Evolutionary conservation across 30 jellyfish, hydroid and myxozoan genomes (phyloP).

Genomic region (Hydractinia symbiolongicarpus): DNA sequence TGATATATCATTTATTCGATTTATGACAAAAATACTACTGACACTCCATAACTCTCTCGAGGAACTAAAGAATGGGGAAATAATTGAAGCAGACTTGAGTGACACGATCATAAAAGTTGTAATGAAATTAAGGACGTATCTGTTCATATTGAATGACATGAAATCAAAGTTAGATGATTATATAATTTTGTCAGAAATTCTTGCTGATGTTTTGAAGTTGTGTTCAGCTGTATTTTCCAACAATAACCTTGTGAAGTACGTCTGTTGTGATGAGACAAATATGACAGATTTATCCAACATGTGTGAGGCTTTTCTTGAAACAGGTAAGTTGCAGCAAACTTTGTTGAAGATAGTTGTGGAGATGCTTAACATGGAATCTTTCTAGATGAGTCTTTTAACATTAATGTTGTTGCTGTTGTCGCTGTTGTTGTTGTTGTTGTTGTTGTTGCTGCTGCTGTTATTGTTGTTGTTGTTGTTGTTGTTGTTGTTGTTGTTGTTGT

Average conservation of each 20-base stretch:
- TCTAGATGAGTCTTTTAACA: too few relatives aligned
- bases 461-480: too few relatives aligned
- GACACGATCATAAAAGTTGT: constrained; percentile 1
- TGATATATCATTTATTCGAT: not conserved
- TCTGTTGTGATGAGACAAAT: not conserved
- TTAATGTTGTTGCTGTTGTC: too few relatives aligned
- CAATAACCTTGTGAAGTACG: not conserved
- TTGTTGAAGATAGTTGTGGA: too few relatives aligned
- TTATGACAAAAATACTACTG: not conserved
- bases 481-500: too few relatives aligned
- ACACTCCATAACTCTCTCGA: not conserved
- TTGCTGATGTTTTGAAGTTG: not conserved
- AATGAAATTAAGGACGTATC: not conserved
- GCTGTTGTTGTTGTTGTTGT: too few relatives aligned
- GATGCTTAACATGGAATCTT: too few relatives aligned
- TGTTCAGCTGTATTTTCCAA: not conserved
- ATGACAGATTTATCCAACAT: too few relatives aligned
- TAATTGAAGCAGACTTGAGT: not conserved
- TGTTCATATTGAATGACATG: not conserved
- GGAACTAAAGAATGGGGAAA: not conserved
- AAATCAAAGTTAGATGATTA: not conserved
- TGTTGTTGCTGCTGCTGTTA: too few relatives aligned
- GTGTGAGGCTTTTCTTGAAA: too few relatives aligned
- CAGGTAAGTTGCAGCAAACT: too few relatives aligned
- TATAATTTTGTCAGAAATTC: not conserved